A percentile compares a stretch with the other conserved stretches of the same genome.
Conservation (phyloP, 2,888 invertebrate species). For the Nebria brevicollis region DNA sequence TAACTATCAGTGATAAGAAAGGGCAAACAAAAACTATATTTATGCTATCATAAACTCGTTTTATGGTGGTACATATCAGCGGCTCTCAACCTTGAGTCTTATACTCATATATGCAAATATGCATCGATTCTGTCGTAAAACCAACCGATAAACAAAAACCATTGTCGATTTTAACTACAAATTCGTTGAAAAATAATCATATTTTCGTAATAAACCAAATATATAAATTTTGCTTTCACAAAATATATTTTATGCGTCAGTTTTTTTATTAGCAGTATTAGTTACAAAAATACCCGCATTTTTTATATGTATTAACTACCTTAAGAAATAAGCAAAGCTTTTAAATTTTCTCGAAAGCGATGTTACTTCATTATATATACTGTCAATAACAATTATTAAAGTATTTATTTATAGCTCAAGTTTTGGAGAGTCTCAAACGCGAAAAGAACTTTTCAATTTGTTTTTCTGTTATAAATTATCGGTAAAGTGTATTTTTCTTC, state of each 20-base stretch:
- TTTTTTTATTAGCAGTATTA: too few species aligned
- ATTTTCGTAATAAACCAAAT: too few species aligned
- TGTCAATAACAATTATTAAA: neutral
- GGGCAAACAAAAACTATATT: neutral
- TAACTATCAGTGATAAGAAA: neutral
- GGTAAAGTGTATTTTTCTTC: slow-evolving; percentile 3
- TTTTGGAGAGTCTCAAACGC: neutral
- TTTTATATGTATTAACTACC: too few species aligned
- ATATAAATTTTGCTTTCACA: too few species aligned
- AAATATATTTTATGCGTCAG: too few species aligned
- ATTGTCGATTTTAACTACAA: too few species aligned
- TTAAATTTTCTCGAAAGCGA: neutral
- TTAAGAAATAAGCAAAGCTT: too few species aligned
- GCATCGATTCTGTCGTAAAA: neutral
- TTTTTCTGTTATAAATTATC: neutral
- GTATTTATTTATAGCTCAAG: neutral
- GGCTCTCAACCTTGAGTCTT: neutral
- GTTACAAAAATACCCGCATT: too few species aligned
- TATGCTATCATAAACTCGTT: neutral
- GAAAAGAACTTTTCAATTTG: neutral
- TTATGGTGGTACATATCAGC: slow-evolving; percentile 1
- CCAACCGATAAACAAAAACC: neutral
- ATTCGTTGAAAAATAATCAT: too few species aligned
- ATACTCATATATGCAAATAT: neutral
- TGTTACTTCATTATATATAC: neutral